phyloP scores from a whole-genome alignment of 2,113 vertebrate genomes.

The Protobothrops mucrosquamatus region DNA sequence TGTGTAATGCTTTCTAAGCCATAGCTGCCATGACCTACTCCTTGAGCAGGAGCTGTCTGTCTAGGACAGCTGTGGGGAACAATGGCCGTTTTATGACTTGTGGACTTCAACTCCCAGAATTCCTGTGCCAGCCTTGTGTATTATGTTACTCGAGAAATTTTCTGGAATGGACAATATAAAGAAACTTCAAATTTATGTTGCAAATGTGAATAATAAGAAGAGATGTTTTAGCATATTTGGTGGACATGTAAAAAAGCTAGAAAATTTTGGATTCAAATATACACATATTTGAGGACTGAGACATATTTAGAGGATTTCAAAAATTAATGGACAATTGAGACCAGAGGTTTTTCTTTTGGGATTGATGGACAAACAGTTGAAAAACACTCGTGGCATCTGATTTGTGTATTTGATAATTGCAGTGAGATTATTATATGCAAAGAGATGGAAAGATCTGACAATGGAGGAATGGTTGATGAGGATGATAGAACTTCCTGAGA shows the following conservation, averaged over 20 bases:
- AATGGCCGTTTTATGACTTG: no score
- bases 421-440: not conserved
- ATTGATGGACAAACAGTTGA: not conserved
- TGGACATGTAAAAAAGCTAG: not conserved
- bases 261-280: not conserved
- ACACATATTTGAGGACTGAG: not conserved
- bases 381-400: not conserved
- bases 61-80: no score
- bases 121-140: not conserved
- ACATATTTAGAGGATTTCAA: not conserved
- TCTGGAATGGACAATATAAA: not conserved
- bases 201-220: not conserved
- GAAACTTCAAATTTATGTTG: not conserved
- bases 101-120: no score
- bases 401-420: not conserved
- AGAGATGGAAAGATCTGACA: not conserved
- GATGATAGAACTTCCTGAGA: not conserved
- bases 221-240: not conserved
- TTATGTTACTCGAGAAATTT: not conserved
- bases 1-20: not conserved
- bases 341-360: not conserved
- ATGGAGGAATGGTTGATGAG: not conserved
- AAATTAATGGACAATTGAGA: not conserved
- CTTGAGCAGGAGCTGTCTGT: not conserved
- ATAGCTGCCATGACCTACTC: not conserved